phyloP scores from a whole-genome alignment of 2,888 invertebrate genomes.

The Empis stercorea region DNA sequence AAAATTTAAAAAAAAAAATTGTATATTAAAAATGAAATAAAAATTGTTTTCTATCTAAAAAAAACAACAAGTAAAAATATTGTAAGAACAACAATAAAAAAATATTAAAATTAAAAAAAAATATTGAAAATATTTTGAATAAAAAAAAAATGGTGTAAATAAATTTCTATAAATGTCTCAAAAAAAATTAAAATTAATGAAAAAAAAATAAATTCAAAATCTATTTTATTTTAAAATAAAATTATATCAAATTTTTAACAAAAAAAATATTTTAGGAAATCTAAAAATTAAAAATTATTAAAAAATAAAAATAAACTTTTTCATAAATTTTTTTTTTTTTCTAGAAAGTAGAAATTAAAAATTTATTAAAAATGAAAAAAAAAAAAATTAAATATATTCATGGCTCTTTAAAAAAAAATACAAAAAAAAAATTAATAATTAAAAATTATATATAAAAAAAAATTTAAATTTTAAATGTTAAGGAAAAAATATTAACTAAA shows the following conservation, averaged over 20 bases:
- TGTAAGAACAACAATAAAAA: constrained; percentile 10
- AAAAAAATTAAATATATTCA: constrained; percentile 10
- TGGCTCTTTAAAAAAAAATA: constrained; percentile 11
- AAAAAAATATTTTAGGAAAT: too few relatives aligned
- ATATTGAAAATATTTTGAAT: constrained; percentile 1
- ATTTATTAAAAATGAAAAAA: constrained; percentile 2
- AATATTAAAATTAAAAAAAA: background rate
- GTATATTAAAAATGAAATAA: constrained; percentile 9
- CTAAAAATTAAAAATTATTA: too few relatives aligned
- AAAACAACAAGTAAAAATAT: constrained; percentile 11
- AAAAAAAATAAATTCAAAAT: constrained; percentile 7
- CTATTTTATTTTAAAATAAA: constrained; percentile 12
- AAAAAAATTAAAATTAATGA: constrained; percentile 15
- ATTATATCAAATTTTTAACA: too few relatives aligned
- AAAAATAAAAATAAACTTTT: constrained; percentile 6
- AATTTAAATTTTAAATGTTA: background rate
- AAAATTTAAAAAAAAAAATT: constrained; percentile 11
- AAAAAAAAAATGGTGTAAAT: constrained; percentile 16
- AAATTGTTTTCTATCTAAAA: constrained; percentile 7
- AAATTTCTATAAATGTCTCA: constrained; percentile 13
- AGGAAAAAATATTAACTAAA: constrained; percentile 9
- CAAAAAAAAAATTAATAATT: constrained; percentile 4
- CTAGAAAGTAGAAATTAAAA: constrained; percentile 7
- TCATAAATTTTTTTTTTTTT: constrained; percentile 12
- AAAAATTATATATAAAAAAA: background rate